Percentiles rank a stretch among this genome's conserved stretches.
Evolutionary conservation across 2,888 invertebrate genomes (phyloP).

Genomic region (Amblyteles armatorius): DNA sequence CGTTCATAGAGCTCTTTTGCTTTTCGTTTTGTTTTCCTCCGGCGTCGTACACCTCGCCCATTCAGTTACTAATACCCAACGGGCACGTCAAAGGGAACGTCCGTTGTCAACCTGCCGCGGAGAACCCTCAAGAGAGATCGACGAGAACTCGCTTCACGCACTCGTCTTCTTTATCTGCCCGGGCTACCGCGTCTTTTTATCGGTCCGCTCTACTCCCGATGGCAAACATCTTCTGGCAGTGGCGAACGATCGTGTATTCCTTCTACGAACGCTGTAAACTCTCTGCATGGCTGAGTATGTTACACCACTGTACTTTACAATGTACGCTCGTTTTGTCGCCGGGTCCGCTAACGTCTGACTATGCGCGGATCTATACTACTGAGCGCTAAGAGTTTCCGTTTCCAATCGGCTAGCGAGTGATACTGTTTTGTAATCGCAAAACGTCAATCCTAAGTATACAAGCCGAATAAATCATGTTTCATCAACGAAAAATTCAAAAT

Average conservation of each 20-base stretch:
- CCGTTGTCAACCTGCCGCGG: not conserved
- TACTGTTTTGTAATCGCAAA: not conserved
- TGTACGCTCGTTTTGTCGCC: not conserved
- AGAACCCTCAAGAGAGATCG: constrained; percentile 29
- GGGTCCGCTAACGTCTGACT: not conserved
- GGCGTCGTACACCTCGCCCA: constrained; percentile 16
- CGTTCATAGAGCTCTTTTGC: constrained; percentile 12
- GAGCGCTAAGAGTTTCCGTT: not conserved
- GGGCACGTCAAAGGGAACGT: constrained; percentile 26
- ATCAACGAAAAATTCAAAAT: not conserved
- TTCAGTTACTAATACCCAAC: constrained; percentile 45
- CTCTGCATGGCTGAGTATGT: not conserved
- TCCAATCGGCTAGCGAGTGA: not conserved
- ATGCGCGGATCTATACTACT: not conserved
- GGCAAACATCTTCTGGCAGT: not conserved
- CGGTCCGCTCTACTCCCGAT: not conserved
- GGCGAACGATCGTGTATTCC: not conserved
- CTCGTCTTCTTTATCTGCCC: constrained; percentile 3
- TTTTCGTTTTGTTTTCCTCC: not conserved
- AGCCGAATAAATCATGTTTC: not conserved
- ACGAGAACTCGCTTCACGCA: constrained; percentile 11
- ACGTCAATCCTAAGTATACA: not conserved
- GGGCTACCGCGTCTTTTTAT: not conserved
- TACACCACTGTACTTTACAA: not conserved
- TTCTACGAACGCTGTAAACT: not conserved